Percentiles rank a stretch among this genome's conserved stretches.
Conservation (phyloP, 2,113 vertebrate species). For the Aldabrachelys gigantea region DNA sequence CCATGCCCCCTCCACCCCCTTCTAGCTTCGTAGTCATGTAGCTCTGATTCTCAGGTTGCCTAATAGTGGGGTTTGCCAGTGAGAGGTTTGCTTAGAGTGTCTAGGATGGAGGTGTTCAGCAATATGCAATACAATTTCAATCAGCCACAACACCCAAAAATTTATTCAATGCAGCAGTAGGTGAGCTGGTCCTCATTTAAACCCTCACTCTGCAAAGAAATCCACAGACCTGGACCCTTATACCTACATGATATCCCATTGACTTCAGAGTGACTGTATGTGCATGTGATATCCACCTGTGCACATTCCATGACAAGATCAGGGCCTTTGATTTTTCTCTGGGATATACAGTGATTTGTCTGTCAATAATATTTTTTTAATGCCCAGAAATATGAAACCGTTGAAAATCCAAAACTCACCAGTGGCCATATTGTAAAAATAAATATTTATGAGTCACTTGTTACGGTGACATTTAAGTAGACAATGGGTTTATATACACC, state of each 20-base stretch:
- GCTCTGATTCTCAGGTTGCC: not conserved
- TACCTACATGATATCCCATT: not conserved
- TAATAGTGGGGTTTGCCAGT: not conserved
- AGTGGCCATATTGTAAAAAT: not conserved
- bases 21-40: not conserved
- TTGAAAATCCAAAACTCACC: not conserved
- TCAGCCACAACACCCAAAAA: not conserved
- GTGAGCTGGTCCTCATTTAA: not conserved
- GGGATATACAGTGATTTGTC: not conserved
- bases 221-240: rapidly evolving
- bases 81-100: not conserved
- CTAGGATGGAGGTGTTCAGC: not conserved
- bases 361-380: not conserved
- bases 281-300: not conserved
- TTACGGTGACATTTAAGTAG: not conserved
- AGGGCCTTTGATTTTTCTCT: not conserved
- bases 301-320: not conserved
- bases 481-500: not conserved
- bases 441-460: not conserved
- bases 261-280: not conserved
- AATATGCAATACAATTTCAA: rapidly evolving
- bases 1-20: not conserved
- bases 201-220: not conserved
- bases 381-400: not conserved
- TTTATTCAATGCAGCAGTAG: not conserved